These are phyloP conservation scores for Mesoligia furuncula DNA, from an alignment of 2,888 invertebrate species.

Conservation along the genomic window DNA sequence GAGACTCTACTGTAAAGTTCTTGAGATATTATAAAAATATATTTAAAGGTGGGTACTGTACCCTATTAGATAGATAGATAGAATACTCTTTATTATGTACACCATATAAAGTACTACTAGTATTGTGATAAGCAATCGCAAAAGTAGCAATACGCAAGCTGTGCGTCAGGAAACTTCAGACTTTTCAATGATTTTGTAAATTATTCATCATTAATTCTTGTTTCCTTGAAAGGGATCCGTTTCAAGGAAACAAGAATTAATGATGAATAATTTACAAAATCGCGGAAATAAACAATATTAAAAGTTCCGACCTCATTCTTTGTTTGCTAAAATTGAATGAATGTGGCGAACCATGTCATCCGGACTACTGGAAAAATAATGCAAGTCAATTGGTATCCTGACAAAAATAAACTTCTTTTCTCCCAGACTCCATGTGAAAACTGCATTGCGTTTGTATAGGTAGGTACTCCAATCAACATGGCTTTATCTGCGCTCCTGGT, in stretches of 20 bases:
- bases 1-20: too few relatives aligned
- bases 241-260: constrained; percentile 15
- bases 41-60: background rate
- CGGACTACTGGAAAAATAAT: background rate
- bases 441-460: constrained; percentile 1
- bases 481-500: constrained; percentile 12
- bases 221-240: too few relatives aligned
- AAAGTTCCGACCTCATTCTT: background rate
- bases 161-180: background rate
- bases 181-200: background rate
- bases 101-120: too few relatives aligned
- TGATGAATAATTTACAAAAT: constrained; percentile 15
- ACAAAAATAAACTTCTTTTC: background rate
- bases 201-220: too few relatives aligned
- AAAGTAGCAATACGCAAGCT: background rate
- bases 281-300: background rate
- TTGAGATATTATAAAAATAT: too few relatives aligned
- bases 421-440: background rate
- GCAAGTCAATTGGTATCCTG: background rate
- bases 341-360: too few relatives aligned
- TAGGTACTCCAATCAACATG: constrained; percentile 6
- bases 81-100: too few relatives aligned
- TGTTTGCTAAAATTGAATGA: background rate
- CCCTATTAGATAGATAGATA: too few relatives aligned
- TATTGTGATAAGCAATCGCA: background rate